Base-by-base conservation (phyloP, 1,140 invertebrate species). In the Drosophila kurseongensis region DNA sequence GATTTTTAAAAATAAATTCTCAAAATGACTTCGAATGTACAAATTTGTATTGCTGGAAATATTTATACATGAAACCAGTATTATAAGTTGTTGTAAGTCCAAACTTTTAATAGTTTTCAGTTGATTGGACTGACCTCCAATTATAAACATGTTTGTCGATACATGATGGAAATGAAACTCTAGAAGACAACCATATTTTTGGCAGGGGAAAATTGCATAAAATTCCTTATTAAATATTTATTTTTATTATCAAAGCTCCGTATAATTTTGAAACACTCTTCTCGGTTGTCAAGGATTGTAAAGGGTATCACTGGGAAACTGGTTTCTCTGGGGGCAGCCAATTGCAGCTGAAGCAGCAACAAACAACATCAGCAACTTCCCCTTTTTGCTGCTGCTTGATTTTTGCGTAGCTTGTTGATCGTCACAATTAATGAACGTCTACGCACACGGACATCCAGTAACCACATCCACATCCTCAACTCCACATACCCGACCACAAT, bases 391-490 rank as follows among this genome's bases (percentile, higher is more conserved):
- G 80, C 68, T 56, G 58, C 65, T 56, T 82, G 75, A 67, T 78
- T 86, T 88, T 86, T 86, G 83, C 82, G 83, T 89, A 88, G 83
- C 83, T 88, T 84, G 83, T 88, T 88, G 84, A 88, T 88, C 80
- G 84, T 89, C 84, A 88, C 83, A 88, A 88, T 88, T 88, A 88
- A 88, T 88, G 84, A 88, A 84, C 84, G 84, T 78, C 82, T 89
- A 89, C 84, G 84, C 84, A 89, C 73, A 89, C 84, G 83, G 83
- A 76, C 83, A 88, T 83, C 67, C 84, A 84, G 80, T 65, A 83
- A 84, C 84, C 84, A 84, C 83, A 86, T 75, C 75, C 82, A 78
- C 82, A 78, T 54, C 51, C 68, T 50, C 79, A 63, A 65, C 74
- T 66, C 58, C 66, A 59, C 44, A 63, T 36, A 61, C 29, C 42